Conservation (phyloP, 2,113 vertebrate genomes). For the Hippopotamus amphibius region DNA sequence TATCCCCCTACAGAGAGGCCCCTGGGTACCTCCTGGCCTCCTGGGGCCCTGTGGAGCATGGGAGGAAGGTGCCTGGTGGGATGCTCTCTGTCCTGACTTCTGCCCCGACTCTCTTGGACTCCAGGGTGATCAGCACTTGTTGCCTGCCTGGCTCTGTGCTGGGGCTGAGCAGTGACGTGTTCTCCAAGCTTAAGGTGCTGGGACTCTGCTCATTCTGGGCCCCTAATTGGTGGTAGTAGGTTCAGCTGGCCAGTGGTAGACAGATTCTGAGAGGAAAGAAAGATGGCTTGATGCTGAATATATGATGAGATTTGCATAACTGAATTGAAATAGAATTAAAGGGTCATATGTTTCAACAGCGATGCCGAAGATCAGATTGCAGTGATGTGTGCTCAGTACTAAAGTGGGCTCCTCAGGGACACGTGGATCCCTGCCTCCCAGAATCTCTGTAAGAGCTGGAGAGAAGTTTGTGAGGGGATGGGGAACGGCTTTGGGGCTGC, state of each 20-base stretch:
- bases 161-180: background rate
- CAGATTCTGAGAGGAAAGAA: slow-evolving; percentile 69
- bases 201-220: background rate
- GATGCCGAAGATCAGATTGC: slow-evolving; percentile 69
- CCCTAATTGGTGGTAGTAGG: background rate
- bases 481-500: background rate
- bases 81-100: background rate
- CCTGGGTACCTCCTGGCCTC: background rate
- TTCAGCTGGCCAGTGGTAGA: slow-evolving; percentile 42
- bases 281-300: slow-evolving; percentile 64
- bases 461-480: background rate
- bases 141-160: background rate
- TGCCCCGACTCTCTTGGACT: background rate
- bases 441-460: background rate
- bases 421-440: background rate
- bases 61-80: background rate
- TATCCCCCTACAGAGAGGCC: background rate
- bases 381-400: slow-evolving; percentile 45
- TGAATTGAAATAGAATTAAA: slow-evolving; percentile 78
- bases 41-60: rapidly evolving
- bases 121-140: background rate
- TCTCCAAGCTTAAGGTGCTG: background rate
- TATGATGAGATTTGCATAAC: slow-evolving; percentile 80
- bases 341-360: slow-evolving; percentile 74
- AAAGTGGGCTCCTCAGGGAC: slow-evolving; percentile 49